Conservation (phyloP, 64 coral and sea anemone species). For the Montipora foliosa region DNA sequence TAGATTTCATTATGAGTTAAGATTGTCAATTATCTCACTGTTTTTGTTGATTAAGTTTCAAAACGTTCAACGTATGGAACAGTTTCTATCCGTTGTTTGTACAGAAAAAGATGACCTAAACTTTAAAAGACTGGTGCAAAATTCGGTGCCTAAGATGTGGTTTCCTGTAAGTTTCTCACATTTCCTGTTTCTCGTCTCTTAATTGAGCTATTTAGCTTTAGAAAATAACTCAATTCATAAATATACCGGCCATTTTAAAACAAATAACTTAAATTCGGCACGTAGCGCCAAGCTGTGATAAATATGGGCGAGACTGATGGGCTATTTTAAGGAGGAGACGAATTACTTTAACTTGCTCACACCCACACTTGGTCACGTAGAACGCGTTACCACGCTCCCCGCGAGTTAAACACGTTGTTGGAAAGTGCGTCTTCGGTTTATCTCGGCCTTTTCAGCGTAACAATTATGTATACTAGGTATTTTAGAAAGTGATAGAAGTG, state of each 20-base stretch:
- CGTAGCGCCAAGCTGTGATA: constrained; percentile 20
- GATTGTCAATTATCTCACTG: background rate
- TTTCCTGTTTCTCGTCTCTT: constrained; percentile 4
- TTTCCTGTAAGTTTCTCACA: background rate
- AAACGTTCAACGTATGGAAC: background rate
- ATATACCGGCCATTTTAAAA: constrained; percentile 34
- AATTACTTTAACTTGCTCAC: background rate
- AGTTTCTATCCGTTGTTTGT: background rate
- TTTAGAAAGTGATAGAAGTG: constrained; percentile 28
- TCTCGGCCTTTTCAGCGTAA: background rate
- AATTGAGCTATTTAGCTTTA: constrained; percentile 8
- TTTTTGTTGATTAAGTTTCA: constrained; percentile 24
- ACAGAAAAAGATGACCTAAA: background rate
- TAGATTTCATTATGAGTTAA: background rate
- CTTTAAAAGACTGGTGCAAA: background rate
- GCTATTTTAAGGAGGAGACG: background rate
- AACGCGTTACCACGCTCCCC: constrained; percentile 9
- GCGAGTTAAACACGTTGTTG: background rate
- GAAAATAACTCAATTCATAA: constrained; percentile 41
- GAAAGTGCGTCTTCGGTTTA: background rate
- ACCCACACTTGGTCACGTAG: constrained; percentile 28
- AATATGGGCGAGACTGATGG: background rate
- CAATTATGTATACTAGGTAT: constrained; percentile 4
- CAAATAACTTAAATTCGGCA: constrained; percentile 46
- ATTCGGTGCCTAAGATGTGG: constrained; percentile 22